Base-by-base conservation (phyloP, 2,113 vertebrate genomes). In the Dromas ardeola region DNA sequence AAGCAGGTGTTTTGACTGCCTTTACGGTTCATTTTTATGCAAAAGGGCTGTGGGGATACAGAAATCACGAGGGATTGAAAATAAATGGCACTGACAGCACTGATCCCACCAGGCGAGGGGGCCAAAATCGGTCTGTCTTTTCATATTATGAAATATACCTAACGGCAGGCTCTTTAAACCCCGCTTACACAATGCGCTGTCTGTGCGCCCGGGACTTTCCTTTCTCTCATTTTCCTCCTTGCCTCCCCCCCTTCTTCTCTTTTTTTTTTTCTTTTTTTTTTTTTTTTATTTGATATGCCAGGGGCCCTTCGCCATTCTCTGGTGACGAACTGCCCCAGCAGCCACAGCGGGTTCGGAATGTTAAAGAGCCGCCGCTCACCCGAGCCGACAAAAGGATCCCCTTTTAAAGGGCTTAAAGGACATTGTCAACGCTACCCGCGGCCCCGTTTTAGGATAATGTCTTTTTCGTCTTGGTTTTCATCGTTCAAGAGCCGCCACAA, bases 1-100 rank as follows among this genome's bases (percentile, higher is more conserved):
- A 98, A 98, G 98, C 98, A 98, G 98, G 98, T 98, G 98, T 98
- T 98, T 98, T 97, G 97, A 98, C 96, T 96, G 98, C 95, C 91
- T 98, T 97, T 96, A 90, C 88, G 96, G 95, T 97, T 98, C 97
- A 98, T 98, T 98, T 98, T 98, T 97, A 98, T 98, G 98, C 98
- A 98, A 98, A 98, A 94, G 74, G 70, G 79, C 90, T 97, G 94
- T 80, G 95, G 95, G 79, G 96, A 97, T 89, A 96, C 96, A 98
- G 97, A 98, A 98, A 98, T 98, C 98, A 98, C 15, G 84, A 91
- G 98, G 98, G 97, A 98, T 98, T 98, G 98, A 95, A 97, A 98
- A 97, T 98, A 98, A 98, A 98, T 96, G 96, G 96, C 96, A 87
- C 91, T 98, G 98, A 98, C 98, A 98, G 97, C 96, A 93, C 94